phyloP scores from a whole-genome alignment of 2,797 vertebrate genomes.

The Limosa lapponica region DNA sequence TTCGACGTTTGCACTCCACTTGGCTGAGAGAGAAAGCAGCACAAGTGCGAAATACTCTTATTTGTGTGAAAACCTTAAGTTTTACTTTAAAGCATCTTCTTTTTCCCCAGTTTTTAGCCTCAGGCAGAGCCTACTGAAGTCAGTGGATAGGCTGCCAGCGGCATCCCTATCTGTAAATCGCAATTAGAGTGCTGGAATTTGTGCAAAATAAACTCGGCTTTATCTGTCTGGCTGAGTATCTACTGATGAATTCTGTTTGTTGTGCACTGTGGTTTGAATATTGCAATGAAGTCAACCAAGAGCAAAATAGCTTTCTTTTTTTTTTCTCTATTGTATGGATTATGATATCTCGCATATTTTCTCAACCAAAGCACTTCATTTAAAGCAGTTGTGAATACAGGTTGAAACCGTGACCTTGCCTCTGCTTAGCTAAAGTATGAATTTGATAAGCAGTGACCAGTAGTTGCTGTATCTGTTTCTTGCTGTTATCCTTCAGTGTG shows the following conservation, averaged over 20 bases:
- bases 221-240: not conserved
- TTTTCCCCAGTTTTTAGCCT: not conserved
- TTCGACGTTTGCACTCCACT: not conserved
- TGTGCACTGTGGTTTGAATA: not conserved
- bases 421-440: not conserved
- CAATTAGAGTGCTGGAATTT: conserved; percentile 1
- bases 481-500: not conserved
- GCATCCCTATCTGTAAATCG: not conserved
- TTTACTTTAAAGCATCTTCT: not conserved
- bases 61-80: not conserved
- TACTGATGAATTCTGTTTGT: not conserved
- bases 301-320: not conserved
- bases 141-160: not conserved
- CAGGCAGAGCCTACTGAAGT: not conserved
- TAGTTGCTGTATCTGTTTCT: not conserved
- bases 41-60: not conserved
- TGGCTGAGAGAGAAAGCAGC: not conserved
- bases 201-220: not conserved
- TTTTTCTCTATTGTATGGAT: accelerated
- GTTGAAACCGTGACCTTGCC: not conserved
- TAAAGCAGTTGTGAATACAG: not conserved
- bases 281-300: not conserved
- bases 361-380: not conserved
- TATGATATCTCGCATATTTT: not conserved
- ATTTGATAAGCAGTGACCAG: not conserved